These are phyloP conservation scores for Channa argus DNA, from an alignment of 2,113 vertebrate species.

Conservation along the genomic window DNA sequence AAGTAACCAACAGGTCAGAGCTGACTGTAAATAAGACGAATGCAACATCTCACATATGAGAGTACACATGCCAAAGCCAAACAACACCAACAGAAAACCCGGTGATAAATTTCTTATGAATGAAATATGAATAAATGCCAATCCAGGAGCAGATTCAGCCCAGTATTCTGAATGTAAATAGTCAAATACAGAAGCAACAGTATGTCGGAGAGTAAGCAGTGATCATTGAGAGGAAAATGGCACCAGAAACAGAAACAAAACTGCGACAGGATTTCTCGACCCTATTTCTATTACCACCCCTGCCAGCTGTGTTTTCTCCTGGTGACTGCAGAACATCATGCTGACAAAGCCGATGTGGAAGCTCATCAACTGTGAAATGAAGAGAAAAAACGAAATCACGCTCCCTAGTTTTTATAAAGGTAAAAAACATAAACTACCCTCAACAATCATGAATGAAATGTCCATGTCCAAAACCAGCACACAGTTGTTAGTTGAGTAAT, in stretches of 20 bases:
- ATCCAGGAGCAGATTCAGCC: not conserved
- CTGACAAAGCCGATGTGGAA: conserved; percentile 90
- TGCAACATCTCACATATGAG: conserved; percentile 90
- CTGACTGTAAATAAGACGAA: conserved; percentile 13
- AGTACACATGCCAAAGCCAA: conserved; percentile 82
- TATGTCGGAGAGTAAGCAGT: not conserved
- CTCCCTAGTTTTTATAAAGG: not conserved
- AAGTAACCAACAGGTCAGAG: not conserved
- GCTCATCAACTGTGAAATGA: conserved; percentile 90
- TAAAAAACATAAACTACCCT: conserved; percentile 19
- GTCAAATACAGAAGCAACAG: not conserved
- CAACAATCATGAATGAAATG: conserved; percentile 23
- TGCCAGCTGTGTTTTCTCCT: conserved; percentile 89
- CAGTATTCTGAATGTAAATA: not conserved
- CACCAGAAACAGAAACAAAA: conserved; percentile 5
- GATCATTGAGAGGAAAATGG: not conserved
- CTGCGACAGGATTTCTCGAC: conserved; percentile 66
- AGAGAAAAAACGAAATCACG: conserved; percentile 73
- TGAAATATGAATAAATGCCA: conserved; percentile 11
- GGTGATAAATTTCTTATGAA: conserved; percentile 88
- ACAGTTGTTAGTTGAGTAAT: conserved; percentile 2
- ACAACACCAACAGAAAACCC: conserved; percentile 88
- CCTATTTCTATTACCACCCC: conserved; percentile 86
- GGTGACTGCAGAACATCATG: conserved; percentile 93
- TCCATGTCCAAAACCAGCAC: not conserved